Conservation (phyloP, 2,888 invertebrate species). For the Mesochorus sp. region DNA sequence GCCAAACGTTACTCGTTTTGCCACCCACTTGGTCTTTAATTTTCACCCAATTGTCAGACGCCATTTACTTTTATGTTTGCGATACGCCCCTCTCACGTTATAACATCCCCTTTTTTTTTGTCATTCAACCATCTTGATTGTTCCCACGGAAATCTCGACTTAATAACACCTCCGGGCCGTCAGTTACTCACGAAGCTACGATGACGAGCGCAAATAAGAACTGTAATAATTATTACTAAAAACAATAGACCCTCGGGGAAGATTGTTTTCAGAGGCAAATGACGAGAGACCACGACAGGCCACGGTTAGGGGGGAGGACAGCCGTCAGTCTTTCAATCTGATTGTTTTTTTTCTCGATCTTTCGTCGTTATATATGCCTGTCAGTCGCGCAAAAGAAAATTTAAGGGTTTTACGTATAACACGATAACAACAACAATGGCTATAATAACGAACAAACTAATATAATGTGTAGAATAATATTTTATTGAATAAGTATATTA, state of each 20-base stretch:
- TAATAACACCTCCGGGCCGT: too few species aligned
- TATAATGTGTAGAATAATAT: too few species aligned
- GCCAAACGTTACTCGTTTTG: constrained; percentile 41
- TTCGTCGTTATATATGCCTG: constrained; percentile 16
- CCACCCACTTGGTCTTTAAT: neutral
- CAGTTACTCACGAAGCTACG: too few species aligned
- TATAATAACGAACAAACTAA: too few species aligned
- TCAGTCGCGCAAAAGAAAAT: constrained; percentile 8
- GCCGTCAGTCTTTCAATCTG: neutral
- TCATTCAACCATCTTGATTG: constrained; percentile 5
- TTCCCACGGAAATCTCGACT: constrained; percentile 8
- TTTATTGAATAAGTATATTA: too few species aligned
- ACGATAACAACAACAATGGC: too few species aligned
- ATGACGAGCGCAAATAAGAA: neutral
- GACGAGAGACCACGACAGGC: neutral
- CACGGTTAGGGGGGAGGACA: neutral
- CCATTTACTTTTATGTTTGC: too few species aligned
- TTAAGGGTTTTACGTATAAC: neutral
- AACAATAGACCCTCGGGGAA: neutral
- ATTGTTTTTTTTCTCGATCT: constrained; percentile 10
- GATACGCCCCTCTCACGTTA: too few species aligned
- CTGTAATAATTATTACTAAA: neutral
- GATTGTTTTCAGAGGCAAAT: neutral
- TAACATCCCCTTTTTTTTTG: constrained; percentile 11
- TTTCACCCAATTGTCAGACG: neutral